Evolutionary conservation across 2,797 vertebrate species (phyloP).

Genomic region (Oryzias dopingdopingensis): DNA sequence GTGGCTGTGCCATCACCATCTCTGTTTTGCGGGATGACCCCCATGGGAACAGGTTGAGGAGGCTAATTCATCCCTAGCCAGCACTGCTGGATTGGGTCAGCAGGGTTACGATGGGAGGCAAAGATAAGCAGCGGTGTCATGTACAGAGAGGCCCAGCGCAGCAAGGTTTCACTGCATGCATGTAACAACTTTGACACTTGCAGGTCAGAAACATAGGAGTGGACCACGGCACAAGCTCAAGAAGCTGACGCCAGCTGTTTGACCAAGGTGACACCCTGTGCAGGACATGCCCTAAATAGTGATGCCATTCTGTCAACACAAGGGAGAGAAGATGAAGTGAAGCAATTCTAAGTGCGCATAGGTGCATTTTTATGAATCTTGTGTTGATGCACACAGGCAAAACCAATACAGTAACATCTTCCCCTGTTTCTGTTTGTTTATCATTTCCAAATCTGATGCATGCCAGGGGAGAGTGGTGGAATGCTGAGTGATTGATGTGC

Average conservation of each 20-base stretch:
- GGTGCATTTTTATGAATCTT: conserved; percentile 21
- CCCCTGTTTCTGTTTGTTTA: conserved; percentile 67
- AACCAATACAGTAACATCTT: conserved; percentile 29
- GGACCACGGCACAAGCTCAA: conserved; percentile 49
- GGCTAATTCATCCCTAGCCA: conserved; percentile 69
- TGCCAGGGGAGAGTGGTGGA: conserved; percentile 62
- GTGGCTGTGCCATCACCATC: conserved; percentile 28
- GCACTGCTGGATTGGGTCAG: conserved; percentile 60
- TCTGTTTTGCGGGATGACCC: conserved; percentile 56
- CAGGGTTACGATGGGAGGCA: conserved; percentile 65
- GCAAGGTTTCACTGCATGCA: conserved; percentile 44
- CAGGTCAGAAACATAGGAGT: conserved; percentile 62
- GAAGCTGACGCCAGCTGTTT: conserved; percentile 73
- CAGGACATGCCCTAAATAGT: conserved; percentile 64
- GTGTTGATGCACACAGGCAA: conserved; percentile 19
- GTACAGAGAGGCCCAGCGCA: conserved; percentile 27
- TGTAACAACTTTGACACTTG: conserved; percentile 59
- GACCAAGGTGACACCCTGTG: conserved; percentile 70
- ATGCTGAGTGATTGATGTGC: conserved; percentile 79
- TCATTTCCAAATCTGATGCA: conserved; percentile 61
- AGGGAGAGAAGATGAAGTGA: conserved; percentile 50
- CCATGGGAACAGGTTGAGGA: conserved; percentile 67
- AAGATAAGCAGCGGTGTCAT: conserved; percentile 72
- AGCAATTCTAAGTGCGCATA: conserved; percentile 30
- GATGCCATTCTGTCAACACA: conserved; percentile 60